A percentile compares a stretch with the other conserved stretches of the same genome.
These are phyloP conservation scores for Ericerus pela DNA, from an alignment of 1,140 invertebrate species.

Conservation along the genomic window DNA sequence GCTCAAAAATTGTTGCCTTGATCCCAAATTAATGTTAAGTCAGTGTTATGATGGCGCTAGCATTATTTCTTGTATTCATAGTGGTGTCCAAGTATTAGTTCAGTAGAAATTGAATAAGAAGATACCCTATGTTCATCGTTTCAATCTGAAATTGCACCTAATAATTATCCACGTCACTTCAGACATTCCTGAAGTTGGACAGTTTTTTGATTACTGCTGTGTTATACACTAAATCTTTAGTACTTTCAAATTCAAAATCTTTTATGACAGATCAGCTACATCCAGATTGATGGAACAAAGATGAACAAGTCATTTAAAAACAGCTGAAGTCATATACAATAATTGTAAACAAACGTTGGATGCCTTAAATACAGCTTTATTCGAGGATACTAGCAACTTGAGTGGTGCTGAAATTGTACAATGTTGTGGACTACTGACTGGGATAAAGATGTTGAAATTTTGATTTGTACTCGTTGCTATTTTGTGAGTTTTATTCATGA, in stretches of 20 bases:
- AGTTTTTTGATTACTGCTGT: not conserved
- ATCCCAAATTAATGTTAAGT: not conserved
- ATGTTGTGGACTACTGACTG: no score
- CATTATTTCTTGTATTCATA: no score
- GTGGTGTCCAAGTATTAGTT: not conserved
- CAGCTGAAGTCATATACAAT: no score
- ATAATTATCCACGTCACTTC: not conserved
- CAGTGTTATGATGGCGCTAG: constrained; percentile 7
- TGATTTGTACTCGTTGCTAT: no score
- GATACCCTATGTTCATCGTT: not conserved
- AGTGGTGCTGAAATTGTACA: no score
- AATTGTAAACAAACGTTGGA: no score
- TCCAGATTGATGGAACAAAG: no score
- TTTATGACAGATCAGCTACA: not conserved
- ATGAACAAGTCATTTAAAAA: not conserved
- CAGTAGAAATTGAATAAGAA: no score
- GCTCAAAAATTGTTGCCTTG: not conserved
- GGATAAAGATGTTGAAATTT: no score
- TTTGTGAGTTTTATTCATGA: no score
- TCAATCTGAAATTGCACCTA: not conserved
- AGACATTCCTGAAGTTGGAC: not conserved
- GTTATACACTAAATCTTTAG: not conserved
- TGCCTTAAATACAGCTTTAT: no score
- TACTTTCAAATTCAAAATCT: not conserved
- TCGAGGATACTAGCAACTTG: no score